These are phyloP conservation scores for Cavia porcellus DNA, from an alignment of 2,113 vertebrate genomes.

Conservation along the genomic window DNA sequence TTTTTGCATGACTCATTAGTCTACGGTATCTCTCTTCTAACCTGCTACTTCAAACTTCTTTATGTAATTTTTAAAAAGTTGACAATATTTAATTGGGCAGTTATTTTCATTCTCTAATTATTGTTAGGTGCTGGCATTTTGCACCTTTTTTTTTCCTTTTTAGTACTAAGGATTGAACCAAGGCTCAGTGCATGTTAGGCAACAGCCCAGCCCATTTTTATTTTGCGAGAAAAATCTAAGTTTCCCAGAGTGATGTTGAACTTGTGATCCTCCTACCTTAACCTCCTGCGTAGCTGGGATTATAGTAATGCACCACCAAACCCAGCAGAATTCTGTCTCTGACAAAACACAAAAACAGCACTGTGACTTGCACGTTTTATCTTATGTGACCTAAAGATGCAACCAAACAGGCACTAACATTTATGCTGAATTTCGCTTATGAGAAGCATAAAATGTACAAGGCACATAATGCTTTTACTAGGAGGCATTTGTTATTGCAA, in stretches of 20 bases:
- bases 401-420: neutral
- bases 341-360: slow-evolving; percentile 2
- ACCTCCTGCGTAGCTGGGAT: neutral
- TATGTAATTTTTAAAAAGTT: neutral
- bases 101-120: slow-evolving; percentile 36
- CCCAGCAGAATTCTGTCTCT: neutral
- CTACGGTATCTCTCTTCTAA: neutral
- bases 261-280: neutral
- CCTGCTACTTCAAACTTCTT: neutral
- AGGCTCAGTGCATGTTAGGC: neutral
- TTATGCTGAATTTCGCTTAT: neutral
- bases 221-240: neutral
- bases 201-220: neutral
- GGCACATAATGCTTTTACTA: neutral
- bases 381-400: neutral
- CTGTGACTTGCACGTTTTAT: neutral
- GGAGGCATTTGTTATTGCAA: neutral
- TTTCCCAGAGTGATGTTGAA: neutral
- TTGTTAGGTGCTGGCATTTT: slow-evolving; percentile 7
- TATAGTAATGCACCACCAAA: neutral
- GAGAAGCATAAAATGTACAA: neutral
- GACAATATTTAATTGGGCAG: neutral
- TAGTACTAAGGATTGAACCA: neutral
- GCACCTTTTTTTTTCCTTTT: neutral
- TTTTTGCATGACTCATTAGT: neutral